Base-by-base conservation (phyloP, 1,140 invertebrate genomes). In the Heterodera carotae region DNA sequence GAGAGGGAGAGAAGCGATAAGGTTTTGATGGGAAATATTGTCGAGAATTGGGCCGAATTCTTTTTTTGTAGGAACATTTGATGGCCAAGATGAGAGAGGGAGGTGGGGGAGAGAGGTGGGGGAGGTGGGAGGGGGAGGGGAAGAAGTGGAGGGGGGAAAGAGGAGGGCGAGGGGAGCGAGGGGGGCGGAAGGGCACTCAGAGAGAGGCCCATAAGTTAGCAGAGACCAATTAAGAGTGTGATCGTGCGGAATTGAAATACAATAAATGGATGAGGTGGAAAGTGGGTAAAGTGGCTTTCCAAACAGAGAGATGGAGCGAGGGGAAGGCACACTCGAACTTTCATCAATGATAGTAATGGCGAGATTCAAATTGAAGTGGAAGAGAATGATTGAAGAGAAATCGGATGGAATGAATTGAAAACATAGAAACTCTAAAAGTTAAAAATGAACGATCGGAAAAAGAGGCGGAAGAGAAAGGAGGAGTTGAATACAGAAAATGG, bases 241-340 rank as follows among this genome's bases (percentile, higher is more conserved):
- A 66, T 66, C 62, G 29, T 25, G 62, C 62, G 62, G 62, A 66
- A 66, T 31, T 31, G 27, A 29, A 66, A 27, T 7, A 62, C n/a
- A 62, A n/a, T 18, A n/a, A 62, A 66, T 66, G 29, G 25, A 66
- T 12, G 62, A n/a, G n/a, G n/a, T n/a, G 27, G 60, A 62, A 31
- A 8, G 60, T 6, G 33, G 29, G n/a, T 1, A 34, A 66, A 27
- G 29, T 66, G 39, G 39, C n/a, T n/a, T 62, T 62, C 29, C n/a
- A n/a, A n/a, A n/a, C n/a, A n/a, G n/a, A n/a, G n/a, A n/a, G n/a
- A n/a, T n/a, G n/a, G n/a, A n/a, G n/a, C 62, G 33, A 31, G 8
- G 10, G 62, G 22, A 22, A 29, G 29, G 62, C 39, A 66, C 62
- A 29, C 33, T 66, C 29, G 62, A 29, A 34, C 62, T 27, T 10